Percentiles rank a stretch among this genome's conserved stretches.
Conservation (phyloP, 2,113 vertebrate species). For the Rhinichthys klamathensis region DNA sequence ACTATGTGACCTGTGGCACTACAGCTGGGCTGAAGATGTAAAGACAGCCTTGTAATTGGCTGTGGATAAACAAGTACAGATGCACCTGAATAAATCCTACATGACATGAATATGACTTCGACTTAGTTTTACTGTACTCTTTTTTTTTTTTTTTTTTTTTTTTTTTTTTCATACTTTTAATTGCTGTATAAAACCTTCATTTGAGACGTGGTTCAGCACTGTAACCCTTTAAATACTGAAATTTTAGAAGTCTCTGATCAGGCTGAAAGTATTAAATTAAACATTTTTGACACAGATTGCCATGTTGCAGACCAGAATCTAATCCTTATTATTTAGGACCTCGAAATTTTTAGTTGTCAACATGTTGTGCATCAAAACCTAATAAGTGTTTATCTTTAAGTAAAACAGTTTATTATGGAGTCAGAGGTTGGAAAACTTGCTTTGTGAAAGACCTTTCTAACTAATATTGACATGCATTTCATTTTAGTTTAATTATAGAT, state of each 20-base stretch:
- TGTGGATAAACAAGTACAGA: neutral
- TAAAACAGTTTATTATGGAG: neutral
- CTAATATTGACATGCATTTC: neutral
- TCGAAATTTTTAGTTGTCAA: neutral
- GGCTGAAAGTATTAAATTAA: neutral
- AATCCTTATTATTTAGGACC: neutral
- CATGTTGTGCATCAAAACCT: neutral
- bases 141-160: neutral
- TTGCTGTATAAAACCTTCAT: neutral
- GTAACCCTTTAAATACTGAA: neutral
- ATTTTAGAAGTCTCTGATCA: neutral
- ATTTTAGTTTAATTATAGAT: neutral
- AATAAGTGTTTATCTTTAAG: neutral
- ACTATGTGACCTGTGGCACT: neutral
- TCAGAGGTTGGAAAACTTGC: neutral
- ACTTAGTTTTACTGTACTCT: neutral
- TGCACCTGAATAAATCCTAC: slow-evolving; percentile 21
- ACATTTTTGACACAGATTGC: neutral
- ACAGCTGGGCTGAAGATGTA: neutral
- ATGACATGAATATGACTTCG: neutral
- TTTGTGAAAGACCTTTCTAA: neutral
- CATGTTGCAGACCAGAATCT: no score
- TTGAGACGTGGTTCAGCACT: neutral
- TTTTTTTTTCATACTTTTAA: neutral
- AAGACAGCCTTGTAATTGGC: neutral